Base-by-base conservation (phyloP, 2,113 vertebrate species). In the Gallinago media region DNA sequence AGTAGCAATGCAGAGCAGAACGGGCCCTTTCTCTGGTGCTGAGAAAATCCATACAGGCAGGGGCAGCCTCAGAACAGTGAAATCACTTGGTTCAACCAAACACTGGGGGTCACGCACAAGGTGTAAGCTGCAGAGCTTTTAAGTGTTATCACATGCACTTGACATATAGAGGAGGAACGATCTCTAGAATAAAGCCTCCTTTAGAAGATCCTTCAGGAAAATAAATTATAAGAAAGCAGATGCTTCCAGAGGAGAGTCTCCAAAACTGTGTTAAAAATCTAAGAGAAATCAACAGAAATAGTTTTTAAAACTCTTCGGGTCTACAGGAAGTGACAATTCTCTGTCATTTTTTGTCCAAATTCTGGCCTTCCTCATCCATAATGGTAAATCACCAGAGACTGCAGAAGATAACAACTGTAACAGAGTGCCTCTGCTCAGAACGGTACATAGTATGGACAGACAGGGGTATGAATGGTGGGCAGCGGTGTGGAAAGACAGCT, bases 361-460 rank as follows among this genome's bases (percentile, higher is more conserved):
- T 70, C 50, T 52, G 21, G 19, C 50, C 12, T 91, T 87, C 49
- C 52, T 36, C 31, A 42, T 46, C 36, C 55, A 49, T 44, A 77
- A 21, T 8, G 26, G 18, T n/a, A 42, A 84, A 14, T 67, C 44
- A 77, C 7, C 52, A 86, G 36, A 52, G 54, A 78, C 34, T 29
- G 38, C 26, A 82, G 77, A 58, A 61, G 80, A 31, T 22, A 59
- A 15, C n/a, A 91, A 42, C 5, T 66, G 23, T 44, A 61, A 36
- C 0, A 0, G 25, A 42, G n/a, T 1, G 14, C 34, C 15, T 49
- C 10, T 21, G 44, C 34, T 72, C 55, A 58, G 34, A 65, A 16
- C 44, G 55, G 55, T 0, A 6, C 9, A 18, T 63, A 68, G 56
- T 1, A 40, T 2, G 29, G 61, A 49, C 34, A 73, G 22, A 34